Conservation (phyloP, 2,888 invertebrate species). For the Pseudococcus jackbeardsleyi region DNA sequence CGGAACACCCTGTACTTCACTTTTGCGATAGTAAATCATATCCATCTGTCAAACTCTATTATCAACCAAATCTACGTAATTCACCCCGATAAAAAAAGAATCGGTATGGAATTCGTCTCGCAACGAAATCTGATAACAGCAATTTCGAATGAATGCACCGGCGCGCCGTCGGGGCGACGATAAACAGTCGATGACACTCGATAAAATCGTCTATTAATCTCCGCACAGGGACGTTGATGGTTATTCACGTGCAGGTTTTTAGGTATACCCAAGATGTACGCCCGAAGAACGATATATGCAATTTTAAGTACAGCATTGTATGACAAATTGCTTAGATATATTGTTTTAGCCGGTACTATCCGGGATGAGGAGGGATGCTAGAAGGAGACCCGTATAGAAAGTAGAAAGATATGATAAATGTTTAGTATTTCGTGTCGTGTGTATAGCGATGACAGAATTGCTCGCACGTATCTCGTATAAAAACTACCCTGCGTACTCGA, state of each 20-base stretch:
- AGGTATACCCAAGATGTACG: background rate
- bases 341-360: background rate
- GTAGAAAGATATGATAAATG: background rate
- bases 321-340: conserved; percentile 1
- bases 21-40: too few species aligned
- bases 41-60: too few species aligned
- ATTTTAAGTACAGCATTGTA: conserved; percentile 13
- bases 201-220: too few species aligned
- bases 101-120: too few species aligned
- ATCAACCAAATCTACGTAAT: too few species aligned
- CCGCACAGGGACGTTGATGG: too few species aligned
- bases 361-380: background rate
- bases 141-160: too few species aligned
- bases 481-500: background rate
- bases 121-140: too few species aligned
- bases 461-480: conserved; percentile 5
- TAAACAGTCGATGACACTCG: too few species aligned
- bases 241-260: background rate
- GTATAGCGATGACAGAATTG: background rate
- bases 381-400: background rate
- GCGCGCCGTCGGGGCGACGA: too few species aligned
- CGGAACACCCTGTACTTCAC: too few species aligned
- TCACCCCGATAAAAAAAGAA: too few species aligned
- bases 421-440: conserved; percentile 1
- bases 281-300: background rate